Base-by-base conservation (phyloP, 2,797 vertebrate genomes). In the Malacoctenus gilli region DNA sequence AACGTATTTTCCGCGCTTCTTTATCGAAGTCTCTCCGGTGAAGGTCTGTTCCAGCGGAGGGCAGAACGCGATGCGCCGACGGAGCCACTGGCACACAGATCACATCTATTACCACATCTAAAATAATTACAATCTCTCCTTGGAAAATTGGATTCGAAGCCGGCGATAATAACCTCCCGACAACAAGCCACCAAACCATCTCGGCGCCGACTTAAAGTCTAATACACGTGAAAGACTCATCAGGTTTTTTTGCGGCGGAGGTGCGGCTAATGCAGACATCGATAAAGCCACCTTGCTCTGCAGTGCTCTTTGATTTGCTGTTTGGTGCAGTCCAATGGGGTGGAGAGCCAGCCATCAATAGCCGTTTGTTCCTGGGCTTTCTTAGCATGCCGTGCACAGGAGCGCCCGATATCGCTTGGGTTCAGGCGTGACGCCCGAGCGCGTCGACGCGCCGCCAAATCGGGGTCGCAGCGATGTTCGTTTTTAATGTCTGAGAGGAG, bases 291-390 rank as follows among this genome's bases (percentile, higher is more conserved):
- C 74, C 77, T 73, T 64, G 68, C 71, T 79, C 79, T 85, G 83
- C 83, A 74, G 77, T 55, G 71, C 69, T 79, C 62, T 82, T 84
- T 83, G 72, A 85, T 86, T 81, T 78, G 66, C 68, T 78, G 39
- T 82, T 83, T 86, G 86, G 77, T 83, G 82, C 80, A 83, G 80
- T 74, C 82, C 49, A 51, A 70, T 18, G 38, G 52, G 52, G 53
- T 73, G 30, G 22, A 37, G 50, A 70, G 75, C 38, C 55, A 72
- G 16, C 48, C 56, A 59, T 84, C 74, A 50, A 69, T 71, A 77
- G 57, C 20, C n/a, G 68, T 68, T 77, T 46, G 62, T 78, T 72
- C 56, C 53, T 21, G 19, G 39, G 57, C 39, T 65, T 59, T 67
- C 47, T 53, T 52, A 43, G 38, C 62, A 23, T 14, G 49, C 48